phyloP scores from a whole-genome alignment of 1,140 invertebrate species.

The Penaeus indicus region DNA sequence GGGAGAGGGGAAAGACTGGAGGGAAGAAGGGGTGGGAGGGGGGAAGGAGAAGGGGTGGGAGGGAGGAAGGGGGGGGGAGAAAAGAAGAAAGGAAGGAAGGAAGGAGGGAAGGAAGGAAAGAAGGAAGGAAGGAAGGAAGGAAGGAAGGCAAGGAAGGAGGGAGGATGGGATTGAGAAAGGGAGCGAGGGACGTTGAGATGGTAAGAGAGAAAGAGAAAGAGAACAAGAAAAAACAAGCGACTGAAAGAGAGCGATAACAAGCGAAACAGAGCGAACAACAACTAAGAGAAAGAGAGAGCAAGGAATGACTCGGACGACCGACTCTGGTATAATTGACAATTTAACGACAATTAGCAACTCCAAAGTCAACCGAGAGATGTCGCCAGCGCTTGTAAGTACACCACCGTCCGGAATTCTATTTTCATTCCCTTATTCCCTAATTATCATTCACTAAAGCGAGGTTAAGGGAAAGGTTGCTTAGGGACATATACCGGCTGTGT shows the following conservation, averaged over 20 bases:
- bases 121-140: constrained; percentile 9
- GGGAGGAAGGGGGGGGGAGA: neutral
- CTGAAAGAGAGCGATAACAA: neutral
- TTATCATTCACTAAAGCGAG: too few species aligned
- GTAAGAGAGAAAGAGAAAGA: neutral
- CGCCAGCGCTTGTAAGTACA: too few species aligned
- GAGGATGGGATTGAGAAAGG: constrained; percentile 6
- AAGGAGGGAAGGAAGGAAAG: neutral
- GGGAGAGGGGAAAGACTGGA: neutral
- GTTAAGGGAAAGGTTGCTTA: too few species aligned
- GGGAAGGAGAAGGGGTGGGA: neutral
- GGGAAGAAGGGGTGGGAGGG: neutral
- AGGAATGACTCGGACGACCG: too few species aligned
- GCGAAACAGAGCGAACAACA: neutral
- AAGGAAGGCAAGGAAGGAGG: constrained; percentile 9
- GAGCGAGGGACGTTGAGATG: neutral
- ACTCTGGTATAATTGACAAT: too few species aligned
- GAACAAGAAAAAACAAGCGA: neutral
- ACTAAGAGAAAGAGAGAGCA: neutral
- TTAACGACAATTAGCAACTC: too few species aligned
- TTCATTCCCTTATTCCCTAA: too few species aligned
- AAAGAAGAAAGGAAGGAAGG: neutral
- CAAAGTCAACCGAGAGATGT: too few species aligned
- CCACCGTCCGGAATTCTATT: too few species aligned
- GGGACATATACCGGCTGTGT: too few species aligned